Conservation (phyloP, 2,888 invertebrate genomes). For the Acleris holmiana region DNA sequence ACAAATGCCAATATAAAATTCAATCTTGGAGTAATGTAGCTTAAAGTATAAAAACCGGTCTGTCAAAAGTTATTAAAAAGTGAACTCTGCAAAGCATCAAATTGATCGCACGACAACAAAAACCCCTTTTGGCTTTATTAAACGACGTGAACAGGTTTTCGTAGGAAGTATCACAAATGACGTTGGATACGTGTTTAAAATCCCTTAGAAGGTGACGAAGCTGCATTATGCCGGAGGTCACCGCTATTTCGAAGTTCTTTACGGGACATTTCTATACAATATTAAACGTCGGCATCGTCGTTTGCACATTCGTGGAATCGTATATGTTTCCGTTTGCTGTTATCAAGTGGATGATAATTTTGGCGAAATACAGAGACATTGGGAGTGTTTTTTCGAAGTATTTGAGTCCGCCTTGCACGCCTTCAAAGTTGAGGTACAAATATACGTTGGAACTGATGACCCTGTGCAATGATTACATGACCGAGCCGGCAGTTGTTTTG, state of each 20-base stretch:
- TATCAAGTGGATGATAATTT: constrained; percentile 60
- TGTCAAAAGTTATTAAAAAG: neutral
- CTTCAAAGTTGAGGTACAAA: constrained; percentile 46
- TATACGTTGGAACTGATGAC: constrained; percentile 59
- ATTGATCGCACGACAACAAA: constrained; percentile 11
- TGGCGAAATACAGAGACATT: constrained; percentile 54
- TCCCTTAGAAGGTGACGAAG: constrained; percentile 20
- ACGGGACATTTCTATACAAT: constrained; percentile 45
- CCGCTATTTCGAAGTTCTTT: constrained; percentile 44
- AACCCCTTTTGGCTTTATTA: constrained; percentile 34
- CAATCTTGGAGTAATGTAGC: neutral
- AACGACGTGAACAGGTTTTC: constrained; percentile 27
- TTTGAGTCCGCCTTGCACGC: constrained; percentile 32
- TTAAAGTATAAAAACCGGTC: neutral
- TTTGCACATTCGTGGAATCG: constrained; percentile 58
- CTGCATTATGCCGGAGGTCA: constrained; percentile 30
- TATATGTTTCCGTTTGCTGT: constrained; percentile 58
- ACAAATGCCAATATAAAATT: neutral
- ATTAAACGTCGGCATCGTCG: constrained; percentile 52
- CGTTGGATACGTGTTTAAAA: constrained; percentile 33
- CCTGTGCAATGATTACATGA: constrained; percentile 38
- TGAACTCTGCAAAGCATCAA: neutral
- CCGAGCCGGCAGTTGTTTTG: constrained; percentile 35
- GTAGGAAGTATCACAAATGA: too few species aligned
- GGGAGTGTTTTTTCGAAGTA: constrained; percentile 37